phyloP scores from a whole-genome alignment of 1,140 invertebrate genomes.

The Babylonia areolata region DNA sequence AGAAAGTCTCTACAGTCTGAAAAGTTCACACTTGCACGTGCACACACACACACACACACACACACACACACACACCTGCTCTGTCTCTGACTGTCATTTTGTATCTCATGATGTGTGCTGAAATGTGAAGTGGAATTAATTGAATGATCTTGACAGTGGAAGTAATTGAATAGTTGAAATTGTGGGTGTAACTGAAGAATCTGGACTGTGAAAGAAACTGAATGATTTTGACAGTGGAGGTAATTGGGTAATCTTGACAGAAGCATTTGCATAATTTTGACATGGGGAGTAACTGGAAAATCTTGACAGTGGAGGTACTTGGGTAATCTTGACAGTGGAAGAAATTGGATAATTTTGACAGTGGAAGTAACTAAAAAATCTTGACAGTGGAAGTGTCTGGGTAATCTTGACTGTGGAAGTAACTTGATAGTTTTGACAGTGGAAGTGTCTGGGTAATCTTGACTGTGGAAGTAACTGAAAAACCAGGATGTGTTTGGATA shows the following conservation, averaged over 20 bases:
- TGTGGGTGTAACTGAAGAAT: background rate
- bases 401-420: too few relatives aligned
- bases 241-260: background rate
- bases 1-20: background rate
- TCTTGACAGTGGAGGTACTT: too few relatives aligned
- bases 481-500: background rate
- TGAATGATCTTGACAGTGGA: too few relatives aligned
- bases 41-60: slow-evolving; percentile 20
- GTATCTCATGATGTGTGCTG: too few relatives aligned
- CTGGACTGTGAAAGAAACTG: background rate
- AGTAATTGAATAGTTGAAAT: too few relatives aligned
- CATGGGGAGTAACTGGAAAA: too few relatives aligned
- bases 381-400: too few relatives aligned
- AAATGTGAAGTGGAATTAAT: too few relatives aligned
- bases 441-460: too few relatives aligned
- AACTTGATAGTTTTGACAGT: too few relatives aligned
- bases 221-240: background rate
- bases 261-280: too few relatives aligned
- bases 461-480: background rate
- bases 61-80: background rate
- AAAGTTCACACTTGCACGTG: background rate
- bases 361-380: background rate
- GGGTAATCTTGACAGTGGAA: background rate
- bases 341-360: background rate
- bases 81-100: too few relatives aligned